These are phyloP conservation scores for Tetragonisca angustula DNA, from an alignment of 2,888 invertebrate genomes.

Conservation along the genomic window DNA sequence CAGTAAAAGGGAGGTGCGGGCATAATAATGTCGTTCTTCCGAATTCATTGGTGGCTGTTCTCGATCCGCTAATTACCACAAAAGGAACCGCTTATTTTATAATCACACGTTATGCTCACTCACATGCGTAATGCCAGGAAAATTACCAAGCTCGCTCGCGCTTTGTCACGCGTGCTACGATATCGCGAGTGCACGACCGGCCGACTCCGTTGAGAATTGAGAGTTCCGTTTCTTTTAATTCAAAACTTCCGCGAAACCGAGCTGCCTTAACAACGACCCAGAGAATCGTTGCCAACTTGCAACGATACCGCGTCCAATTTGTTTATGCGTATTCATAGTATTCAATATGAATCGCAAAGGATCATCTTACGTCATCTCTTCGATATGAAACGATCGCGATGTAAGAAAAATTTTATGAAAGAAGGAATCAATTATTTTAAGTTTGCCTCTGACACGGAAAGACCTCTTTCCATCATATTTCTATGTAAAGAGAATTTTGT, in stretches of 20 bases:
- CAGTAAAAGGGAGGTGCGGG: not conserved
- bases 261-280: constrained; percentile 12
- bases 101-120: constrained; percentile 78
- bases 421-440: too few species aligned
- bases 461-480: too few species aligned
- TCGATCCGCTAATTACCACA: constrained; percentile 81
- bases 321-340: not conserved
- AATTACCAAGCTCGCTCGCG: constrained; percentile 70
- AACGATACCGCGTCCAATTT: not conserved
- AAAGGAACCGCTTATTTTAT: constrained; percentile 83
- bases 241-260: constrained; percentile 69
- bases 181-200: constrained; percentile 63
- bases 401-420: too few species aligned
- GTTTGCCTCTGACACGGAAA: too few species aligned
- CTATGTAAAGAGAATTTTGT: too few species aligned
- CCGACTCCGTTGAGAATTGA: constrained; percentile 62
- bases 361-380: not conserved
- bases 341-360: too few species aligned
- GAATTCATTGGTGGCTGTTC: constrained; percentile 76
- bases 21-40: constrained; percentile 68
- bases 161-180: constrained; percentile 66
- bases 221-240: constrained; percentile 73
- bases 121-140: constrained; percentile 77
- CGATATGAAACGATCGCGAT: too few species aligned
- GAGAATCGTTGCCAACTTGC: constrained; percentile 2